These are phyloP conservation scores for Triops cancriformis DNA, from an alignment of 1,140 invertebrate species.

Conservation along the genomic window DNA sequence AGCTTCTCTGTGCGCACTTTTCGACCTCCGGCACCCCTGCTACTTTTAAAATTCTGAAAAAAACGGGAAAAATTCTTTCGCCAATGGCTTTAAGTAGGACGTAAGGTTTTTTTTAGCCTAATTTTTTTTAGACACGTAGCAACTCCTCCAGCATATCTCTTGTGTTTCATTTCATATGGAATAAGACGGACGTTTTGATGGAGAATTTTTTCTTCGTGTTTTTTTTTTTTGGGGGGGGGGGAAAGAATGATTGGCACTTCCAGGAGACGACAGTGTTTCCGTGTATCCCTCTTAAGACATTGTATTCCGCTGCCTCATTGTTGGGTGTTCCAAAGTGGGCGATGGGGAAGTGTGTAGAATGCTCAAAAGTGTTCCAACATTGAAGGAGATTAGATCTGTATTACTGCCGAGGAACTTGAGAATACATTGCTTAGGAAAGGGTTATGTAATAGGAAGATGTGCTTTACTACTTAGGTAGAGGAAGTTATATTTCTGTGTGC, in stretches of 20 bases:
- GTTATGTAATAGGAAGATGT: too few species aligned
- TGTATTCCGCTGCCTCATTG: not conserved
- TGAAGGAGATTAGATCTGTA: constrained; percentile 1
- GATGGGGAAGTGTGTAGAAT: not conserved
- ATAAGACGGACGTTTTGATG: too few species aligned
- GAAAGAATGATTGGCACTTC: too few species aligned
- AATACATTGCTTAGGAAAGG: not conserved
- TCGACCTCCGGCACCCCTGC: not conserved
- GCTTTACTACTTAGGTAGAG: too few species aligned
- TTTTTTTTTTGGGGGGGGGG: too few species aligned
- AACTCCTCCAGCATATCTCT: too few species aligned
- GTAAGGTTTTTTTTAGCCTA: too few species aligned
- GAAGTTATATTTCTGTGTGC: too few species aligned
- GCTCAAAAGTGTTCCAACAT: not conserved
- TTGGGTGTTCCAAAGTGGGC: not conserved
- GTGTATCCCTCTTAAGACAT: not conserved
- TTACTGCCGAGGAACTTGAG: not conserved
- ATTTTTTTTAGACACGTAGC: too few species aligned
- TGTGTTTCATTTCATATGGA: too few species aligned
- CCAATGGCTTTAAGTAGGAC: not conserved
- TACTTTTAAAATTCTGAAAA: not conserved
- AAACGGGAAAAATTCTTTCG: not conserved
- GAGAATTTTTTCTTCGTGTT: too few species aligned
- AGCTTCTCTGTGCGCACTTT: not conserved
- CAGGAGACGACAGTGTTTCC: not conserved